Percentiles rank a stretch among this genome's conserved stretches.
phyloP scores from a whole-genome alignment of 2,113 vertebrate species.

The Ptyas mucosa region DNA sequence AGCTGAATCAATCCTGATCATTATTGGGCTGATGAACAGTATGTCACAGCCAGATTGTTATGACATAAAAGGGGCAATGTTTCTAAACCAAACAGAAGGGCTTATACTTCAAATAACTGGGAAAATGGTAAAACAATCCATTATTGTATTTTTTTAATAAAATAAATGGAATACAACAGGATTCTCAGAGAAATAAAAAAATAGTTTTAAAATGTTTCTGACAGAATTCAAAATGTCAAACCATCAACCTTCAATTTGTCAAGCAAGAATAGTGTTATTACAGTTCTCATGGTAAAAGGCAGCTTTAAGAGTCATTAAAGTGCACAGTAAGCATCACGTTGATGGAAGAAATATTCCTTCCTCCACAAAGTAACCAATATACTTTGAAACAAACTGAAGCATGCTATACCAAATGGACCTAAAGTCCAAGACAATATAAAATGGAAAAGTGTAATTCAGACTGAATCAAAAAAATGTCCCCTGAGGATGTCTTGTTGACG shows the following conservation, averaged over 20 bases:
- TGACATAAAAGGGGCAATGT: background rate
- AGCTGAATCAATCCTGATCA: background rate
- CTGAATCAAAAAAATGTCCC: background rate
- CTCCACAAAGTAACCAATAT: background rate
- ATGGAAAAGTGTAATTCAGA: background rate
- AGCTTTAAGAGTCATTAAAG: background rate
- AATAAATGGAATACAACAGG: background rate
- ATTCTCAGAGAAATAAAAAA: background rate
- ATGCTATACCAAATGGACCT: background rate
- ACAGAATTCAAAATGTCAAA: background rate
- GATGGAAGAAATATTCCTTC: background rate
- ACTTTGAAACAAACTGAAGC: background rate
- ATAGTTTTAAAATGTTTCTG: background rate
- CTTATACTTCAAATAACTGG: background rate
- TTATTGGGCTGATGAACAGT: background rate
- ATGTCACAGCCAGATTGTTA: background rate
- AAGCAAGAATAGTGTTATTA: background rate
- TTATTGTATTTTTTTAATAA: background rate
- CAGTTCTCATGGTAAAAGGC: background rate
- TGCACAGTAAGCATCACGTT: background rate
- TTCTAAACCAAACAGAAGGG: background rate
- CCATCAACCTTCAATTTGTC: background rate
- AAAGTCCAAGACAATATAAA: background rate
- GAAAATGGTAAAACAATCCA: background rate
- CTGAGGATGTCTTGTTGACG: background rate